Evolutionary conservation across 2,113 vertebrate genomes (phyloP).

Genomic region (Halcyon senegalensis): DNA sequence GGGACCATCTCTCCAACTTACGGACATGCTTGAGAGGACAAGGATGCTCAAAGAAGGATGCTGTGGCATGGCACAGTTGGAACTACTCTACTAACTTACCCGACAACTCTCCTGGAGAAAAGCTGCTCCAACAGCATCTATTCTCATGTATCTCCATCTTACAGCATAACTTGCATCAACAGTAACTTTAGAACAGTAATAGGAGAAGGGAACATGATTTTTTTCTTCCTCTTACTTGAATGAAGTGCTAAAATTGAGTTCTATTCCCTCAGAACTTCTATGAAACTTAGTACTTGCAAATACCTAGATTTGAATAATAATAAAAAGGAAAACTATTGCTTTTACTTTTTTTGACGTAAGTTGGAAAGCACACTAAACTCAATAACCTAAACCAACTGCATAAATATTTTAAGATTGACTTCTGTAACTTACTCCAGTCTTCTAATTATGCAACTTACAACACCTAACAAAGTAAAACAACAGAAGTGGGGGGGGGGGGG

Average conservation of each 20-base stretch:
- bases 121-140: background rate
- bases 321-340: background rate
- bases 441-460: background rate
- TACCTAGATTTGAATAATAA: background rate
- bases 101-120: background rate
- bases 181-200: background rate
- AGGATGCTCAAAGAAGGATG: background rate
- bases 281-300: background rate
- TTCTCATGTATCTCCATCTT: background rate
- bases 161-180: background rate
- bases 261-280: background rate
- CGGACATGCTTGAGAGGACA: background rate
- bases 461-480: too few relatives aligned
- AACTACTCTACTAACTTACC: background rate
- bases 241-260: background rate
- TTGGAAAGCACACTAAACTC: background rate
- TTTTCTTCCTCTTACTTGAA: background rate
- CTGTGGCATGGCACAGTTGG: rapidly evolving
- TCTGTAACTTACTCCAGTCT: background rate
- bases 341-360: background rate
- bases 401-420: too few relatives aligned
- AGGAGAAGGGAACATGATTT: background rate
- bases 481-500: too few relatives aligned
- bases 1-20: background rate
- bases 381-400: background rate